phyloP scores from a whole-genome alignment of 2,113 vertebrate genomes.

The Phocoena sinus region DNA sequence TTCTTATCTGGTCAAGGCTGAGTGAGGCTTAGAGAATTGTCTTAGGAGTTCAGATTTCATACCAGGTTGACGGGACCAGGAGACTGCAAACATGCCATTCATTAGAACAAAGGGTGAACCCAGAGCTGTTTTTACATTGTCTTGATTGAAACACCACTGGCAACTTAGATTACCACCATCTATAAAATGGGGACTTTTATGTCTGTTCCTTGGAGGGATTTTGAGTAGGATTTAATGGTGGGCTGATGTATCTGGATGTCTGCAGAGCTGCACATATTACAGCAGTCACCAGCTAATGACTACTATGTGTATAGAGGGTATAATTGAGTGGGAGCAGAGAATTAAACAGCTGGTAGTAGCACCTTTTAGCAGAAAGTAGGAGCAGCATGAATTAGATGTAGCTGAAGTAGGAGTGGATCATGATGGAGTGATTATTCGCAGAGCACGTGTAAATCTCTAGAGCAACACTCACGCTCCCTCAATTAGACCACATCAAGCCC shows the following conservation, averaged over 20 bases:
- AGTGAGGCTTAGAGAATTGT: not conserved
- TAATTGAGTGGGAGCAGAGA: not conserved
- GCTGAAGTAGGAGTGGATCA: not conserved
- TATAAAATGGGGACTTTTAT: not conserved
- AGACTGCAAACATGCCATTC: not conserved
- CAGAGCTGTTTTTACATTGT: not conserved
- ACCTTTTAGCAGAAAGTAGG: not conserved
- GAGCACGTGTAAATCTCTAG: not conserved
- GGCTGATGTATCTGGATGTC: not conserved
- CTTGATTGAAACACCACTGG: constrained; percentile 1
- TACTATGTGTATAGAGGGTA: not conserved
- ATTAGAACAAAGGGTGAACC: not conserved
- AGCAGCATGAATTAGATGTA: not conserved
- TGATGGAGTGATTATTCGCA: not conserved
- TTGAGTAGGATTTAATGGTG: not conserved
- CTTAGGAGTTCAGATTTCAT: not conserved
- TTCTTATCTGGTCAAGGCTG: not conserved
- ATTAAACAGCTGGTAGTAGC: not conserved
- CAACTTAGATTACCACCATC: not conserved
- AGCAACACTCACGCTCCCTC: not conserved
- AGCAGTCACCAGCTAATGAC: not conserved
- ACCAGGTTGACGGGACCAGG: not conserved
- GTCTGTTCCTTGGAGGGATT: not conserved
- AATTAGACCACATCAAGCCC: not conserved
- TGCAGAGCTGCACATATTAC: not conserved